phyloP scores from a whole-genome alignment of 2,113 vertebrate genomes.

The Poeciliopsis prolifica region DNA sequence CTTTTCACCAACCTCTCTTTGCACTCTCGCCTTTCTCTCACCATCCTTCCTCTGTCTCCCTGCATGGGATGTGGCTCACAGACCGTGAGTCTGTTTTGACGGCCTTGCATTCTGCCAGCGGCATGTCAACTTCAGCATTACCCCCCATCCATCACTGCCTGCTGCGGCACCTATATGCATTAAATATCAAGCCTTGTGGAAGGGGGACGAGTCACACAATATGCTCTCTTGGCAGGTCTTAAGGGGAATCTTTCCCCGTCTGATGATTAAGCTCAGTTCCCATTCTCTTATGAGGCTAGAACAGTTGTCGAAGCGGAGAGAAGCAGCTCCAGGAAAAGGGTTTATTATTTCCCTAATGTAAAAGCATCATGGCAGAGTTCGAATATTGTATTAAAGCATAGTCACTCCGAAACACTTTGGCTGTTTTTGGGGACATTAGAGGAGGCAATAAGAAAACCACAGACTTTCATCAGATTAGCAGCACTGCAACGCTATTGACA shows the following conservation, averaged over 20 bases:
- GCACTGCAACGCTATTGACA: slow-evolving; percentile 44
- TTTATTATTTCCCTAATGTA: slow-evolving; percentile 62
- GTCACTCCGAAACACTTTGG: not conserved
- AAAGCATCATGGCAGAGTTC: slow-evolving; percentile 41
- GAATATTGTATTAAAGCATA: slow-evolving; percentile 47
- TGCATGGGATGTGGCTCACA: slow-evolving; percentile 37
- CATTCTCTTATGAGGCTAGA: slow-evolving; percentile 37
- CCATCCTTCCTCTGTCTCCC: slow-evolving; percentile 2
- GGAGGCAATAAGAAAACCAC: not conserved
- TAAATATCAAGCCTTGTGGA: slow-evolving; percentile 62
- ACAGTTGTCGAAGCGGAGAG: slow-evolving; percentile 44
- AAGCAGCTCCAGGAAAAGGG: slow-evolving; percentile 35
- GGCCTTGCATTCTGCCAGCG: slow-evolving; percentile 47
- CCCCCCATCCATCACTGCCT: slow-evolving; percentile 56
- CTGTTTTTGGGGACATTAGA: too few relatives aligned
- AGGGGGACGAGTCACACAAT: slow-evolving; percentile 22
- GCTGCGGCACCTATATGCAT: slow-evolving; percentile 61
- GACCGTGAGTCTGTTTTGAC: slow-evolving; percentile 50
- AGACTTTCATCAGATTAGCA: slow-evolving; percentile 20
- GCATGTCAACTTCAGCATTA: slow-evolving; percentile 51
- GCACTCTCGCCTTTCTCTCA: slow-evolving; percentile 8
- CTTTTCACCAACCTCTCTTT: slow-evolving; percentile 17
- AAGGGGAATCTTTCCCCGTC: slow-evolving; percentile 38
- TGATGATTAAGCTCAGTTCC: slow-evolving; percentile 55
- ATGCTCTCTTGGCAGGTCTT: slow-evolving; percentile 49